A percentile compares a stretch with the other conserved stretches of the same genome.
phyloP scores from a whole-genome alignment of 2,888 invertebrate species.

The Cheilosia variabilis region DNA sequence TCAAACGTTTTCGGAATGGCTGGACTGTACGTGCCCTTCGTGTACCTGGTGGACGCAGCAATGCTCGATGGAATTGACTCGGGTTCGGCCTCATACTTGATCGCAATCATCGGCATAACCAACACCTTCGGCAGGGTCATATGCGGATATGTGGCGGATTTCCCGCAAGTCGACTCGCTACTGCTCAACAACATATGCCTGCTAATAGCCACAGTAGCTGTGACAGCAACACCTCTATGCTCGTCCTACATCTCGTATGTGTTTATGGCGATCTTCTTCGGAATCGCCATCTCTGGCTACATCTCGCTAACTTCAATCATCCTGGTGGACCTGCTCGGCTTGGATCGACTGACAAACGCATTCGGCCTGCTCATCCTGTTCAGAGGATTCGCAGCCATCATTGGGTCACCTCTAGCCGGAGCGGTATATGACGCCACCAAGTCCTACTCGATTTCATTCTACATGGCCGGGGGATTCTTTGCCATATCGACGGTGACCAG shows the following conservation, averaged over 20 bases:
- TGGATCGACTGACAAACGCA: constrained; percentile 98
- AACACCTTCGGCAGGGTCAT: constrained; percentile 96
- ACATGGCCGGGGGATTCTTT: constrained; percentile 95
- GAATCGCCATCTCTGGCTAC: constrained; percentile 96
- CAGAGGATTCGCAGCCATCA: constrained; percentile 96
- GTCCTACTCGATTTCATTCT: constrained; percentile 95
- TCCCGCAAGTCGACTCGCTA: constrained; percentile 95
- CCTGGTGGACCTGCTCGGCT: constrained; percentile 96
- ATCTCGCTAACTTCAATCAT: constrained; percentile 99
- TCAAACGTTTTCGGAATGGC: constrained; percentile 99
- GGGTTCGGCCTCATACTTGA: constrained; percentile 85
- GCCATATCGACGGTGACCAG: constrained; percentile 93
- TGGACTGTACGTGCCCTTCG: constrained; percentile 98
- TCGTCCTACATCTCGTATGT: constrained; percentile 90
- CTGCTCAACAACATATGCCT: constrained; percentile 97
- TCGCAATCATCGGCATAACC: constrained; percentile 91
- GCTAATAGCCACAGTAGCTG: constrained; percentile 93
- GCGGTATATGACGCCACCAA: constrained; percentile 94
- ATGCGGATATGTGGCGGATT: constrained; percentile 95
- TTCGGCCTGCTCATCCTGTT: constrained; percentile 98
- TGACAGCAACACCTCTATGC: constrained; percentile 93
- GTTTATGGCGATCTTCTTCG: constrained; percentile 93
- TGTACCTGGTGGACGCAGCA: constrained; percentile 95
- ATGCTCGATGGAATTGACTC: constrained; percentile 88
- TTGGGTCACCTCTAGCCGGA: constrained; percentile 93